Evolutionary conservation across 1,140 invertebrate genomes (phyloP), one percentile per base, ranked within the genome.

Genomic region (Acromyrmex echinatior): DNA sequence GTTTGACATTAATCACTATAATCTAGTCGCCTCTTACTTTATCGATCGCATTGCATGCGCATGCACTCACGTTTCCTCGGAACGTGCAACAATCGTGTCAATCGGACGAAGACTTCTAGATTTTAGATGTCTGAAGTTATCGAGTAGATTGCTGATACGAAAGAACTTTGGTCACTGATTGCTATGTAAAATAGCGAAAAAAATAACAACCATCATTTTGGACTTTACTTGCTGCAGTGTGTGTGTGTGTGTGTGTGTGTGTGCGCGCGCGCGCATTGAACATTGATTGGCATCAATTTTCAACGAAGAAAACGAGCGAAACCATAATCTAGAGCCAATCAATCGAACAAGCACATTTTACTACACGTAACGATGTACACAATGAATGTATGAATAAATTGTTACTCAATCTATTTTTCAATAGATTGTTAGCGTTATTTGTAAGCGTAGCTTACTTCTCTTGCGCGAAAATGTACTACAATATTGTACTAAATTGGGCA

Each of bases 281-380:
- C 31, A 39, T 45, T 82, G 68, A 82, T 80, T 80, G 78, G 63
- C 78, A 70, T 84, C 53, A 62, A 84, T 84, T 84, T 76, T 84
- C 18, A 49, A 58, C 14, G 35, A 51, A 31, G 21, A 6, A 53
- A 74, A 73, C 35, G 66, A 45, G 35, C 39, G 35, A 81, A 74
- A 25, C 68, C 56, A 62, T 84, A 84, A 74, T 60, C 39, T 68
- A 35, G 18, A 62, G 1, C 53, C 80, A 84, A 76, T 84, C 70
- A 84, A 76, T 74, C 21, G 65, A 45, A 68, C 63, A 25, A 60
- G 51, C 21, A 25, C 80, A 49, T 74, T 82, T 82, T 60, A 73
- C 35, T 51, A 12, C 53, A 25, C 21, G 35, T 66, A 66, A 79
- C 77, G 39, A 39, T 51, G n/a, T 14, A 45, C 7, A 51, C 45